Percentiles rank a stretch among this genome's conserved stretches.
These are phyloP conservation scores for Macrocentrus cingulum DNA, from an alignment of 1,140 invertebrate species.

Conservation along the genomic window DNA sequence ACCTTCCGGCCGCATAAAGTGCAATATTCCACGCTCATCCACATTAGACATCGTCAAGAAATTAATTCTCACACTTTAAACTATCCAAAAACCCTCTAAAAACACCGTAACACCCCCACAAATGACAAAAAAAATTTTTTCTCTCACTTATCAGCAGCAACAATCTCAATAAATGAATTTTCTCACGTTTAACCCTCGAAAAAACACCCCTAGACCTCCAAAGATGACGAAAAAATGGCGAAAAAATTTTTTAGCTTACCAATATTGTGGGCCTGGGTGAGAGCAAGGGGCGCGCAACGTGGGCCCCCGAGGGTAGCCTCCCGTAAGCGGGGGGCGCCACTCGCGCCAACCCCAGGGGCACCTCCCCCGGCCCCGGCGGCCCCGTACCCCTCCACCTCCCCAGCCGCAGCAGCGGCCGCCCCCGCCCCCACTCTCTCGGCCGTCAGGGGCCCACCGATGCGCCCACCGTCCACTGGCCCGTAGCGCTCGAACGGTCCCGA, in stretches of 20 bases:
- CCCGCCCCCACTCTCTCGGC: constrained; percentile 46
- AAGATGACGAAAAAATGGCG: no score
- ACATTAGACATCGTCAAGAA: no score
- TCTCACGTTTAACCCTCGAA: no score
- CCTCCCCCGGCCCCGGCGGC: constrained; percentile 67
- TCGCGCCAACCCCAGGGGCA: constrained; percentile 63
- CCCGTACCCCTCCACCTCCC: constrained; percentile 56
- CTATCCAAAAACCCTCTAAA: no score
- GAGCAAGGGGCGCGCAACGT: constrained; percentile 56
- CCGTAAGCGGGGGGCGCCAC: constrained; percentile 54
- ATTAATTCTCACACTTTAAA: no score
- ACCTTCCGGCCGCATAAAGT: no score
- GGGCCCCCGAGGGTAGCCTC: constrained; percentile 54
- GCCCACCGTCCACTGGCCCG: constrained; percentile 55
- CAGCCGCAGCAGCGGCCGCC: constrained; percentile 51
- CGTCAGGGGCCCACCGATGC: constrained; percentile 44
- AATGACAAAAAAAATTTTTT: no score
- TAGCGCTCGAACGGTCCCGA: constrained; percentile 54
- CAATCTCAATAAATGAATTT: no score
- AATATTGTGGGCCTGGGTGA: constrained; percentile 57
- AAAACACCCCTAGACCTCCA: no score
- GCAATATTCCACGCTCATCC: no score
- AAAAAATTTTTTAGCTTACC: constrained; percentile 38
- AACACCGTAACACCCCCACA: no score
- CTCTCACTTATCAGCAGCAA: no score